phyloP scores from a whole-genome alignment of 92 coral and sea anemone genomes.

The Isaurus tuberculatus region DNA sequence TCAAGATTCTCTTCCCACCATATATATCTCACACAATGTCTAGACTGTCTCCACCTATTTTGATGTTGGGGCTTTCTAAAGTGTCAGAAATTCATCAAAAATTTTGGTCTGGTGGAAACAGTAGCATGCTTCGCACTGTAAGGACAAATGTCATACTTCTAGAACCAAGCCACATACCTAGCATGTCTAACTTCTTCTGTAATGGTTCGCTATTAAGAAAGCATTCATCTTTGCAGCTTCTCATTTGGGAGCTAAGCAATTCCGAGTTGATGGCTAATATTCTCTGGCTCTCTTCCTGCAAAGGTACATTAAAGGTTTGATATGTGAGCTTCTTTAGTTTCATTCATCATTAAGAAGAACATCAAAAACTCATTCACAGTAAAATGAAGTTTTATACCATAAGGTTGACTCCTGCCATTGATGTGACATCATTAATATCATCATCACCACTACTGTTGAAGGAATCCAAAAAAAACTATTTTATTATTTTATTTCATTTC shows the following conservation, averaged over 20 bases:
- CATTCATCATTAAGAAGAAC: too few relatives aligned
- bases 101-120: too few relatives aligned
- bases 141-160: not conserved
- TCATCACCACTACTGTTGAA: slow-evolving; percentile 95
- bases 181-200: slow-evolving; percentile 85
- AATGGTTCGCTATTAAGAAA: slow-evolving; percentile 85
- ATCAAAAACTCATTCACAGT: not conserved
- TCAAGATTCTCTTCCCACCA: too few relatives aligned
- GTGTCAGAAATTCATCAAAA: too few relatives aligned
- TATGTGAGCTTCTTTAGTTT: not conserved
- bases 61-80: too few relatives aligned
- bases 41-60: too few relatives aligned
- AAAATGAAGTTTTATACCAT: slow-evolving; percentile 65
- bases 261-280: slow-evolving; percentile 98
- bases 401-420: slow-evolving; percentile 99
- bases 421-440: slow-evolving; percentile 99
- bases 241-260: slow-evolving; percentile 87
- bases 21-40: too few relatives aligned
- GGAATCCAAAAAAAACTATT: not conserved
- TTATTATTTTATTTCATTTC: too few relatives aligned
- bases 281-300: slow-evolving; percentile 96
- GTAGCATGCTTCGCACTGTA: too few relatives aligned
- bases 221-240: slow-evolving; percentile 97
- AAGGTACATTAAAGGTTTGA: slow-evolving; percentile 1
- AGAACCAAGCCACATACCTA: slow-evolving; percentile 67